Evolutionary conservation across 1,140 invertebrate genomes (phyloP).

Genomic region (Aplysia californica): DNA sequence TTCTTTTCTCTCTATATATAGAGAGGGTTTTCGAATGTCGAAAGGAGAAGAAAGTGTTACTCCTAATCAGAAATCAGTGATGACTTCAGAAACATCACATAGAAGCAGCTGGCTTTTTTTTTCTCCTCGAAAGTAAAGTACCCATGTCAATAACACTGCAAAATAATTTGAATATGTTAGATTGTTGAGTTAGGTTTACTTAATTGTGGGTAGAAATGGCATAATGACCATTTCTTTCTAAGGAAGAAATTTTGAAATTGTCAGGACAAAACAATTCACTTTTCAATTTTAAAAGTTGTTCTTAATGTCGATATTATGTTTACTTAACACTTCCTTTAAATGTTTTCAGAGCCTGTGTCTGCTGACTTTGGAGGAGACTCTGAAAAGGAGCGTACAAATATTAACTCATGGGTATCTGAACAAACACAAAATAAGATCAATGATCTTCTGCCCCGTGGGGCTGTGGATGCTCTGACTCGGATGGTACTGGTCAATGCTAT

Average conservation of each 20-base stretch:
- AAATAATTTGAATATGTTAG: too few species aligned
- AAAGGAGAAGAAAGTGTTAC: too few species aligned
- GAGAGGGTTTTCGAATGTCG: too few species aligned
- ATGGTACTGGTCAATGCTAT: slow-evolving; percentile 81
- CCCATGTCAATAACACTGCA: too few species aligned
- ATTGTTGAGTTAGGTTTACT: too few species aligned
- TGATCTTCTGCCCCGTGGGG: slow-evolving; percentile 70
- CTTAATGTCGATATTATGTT: not conserved
- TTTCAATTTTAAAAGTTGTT: not conserved
- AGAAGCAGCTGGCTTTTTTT: too few species aligned
- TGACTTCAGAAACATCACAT: too few species aligned
- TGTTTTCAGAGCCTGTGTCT: slow-evolving; percentile 7
- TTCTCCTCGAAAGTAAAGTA: too few species aligned
- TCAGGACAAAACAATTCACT: not conserved
- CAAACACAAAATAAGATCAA: slow-evolving; percentile 76
- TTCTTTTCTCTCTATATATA: too few species aligned
- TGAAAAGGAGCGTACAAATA: slow-evolving; percentile 38
- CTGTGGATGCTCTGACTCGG: slow-evolving; percentile 70
- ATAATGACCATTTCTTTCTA: not conserved
- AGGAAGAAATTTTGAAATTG: not conserved
- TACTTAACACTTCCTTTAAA: not conserved
- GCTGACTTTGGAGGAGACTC: not conserved
- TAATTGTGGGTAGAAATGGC: too few species aligned
- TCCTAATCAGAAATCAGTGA: too few species aligned
- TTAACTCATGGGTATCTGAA: slow-evolving; percentile 78